Evolutionary conservation across 2,113 vertebrate species (phyloP).

Genomic region (Phylloscopus whistleri): DNA sequence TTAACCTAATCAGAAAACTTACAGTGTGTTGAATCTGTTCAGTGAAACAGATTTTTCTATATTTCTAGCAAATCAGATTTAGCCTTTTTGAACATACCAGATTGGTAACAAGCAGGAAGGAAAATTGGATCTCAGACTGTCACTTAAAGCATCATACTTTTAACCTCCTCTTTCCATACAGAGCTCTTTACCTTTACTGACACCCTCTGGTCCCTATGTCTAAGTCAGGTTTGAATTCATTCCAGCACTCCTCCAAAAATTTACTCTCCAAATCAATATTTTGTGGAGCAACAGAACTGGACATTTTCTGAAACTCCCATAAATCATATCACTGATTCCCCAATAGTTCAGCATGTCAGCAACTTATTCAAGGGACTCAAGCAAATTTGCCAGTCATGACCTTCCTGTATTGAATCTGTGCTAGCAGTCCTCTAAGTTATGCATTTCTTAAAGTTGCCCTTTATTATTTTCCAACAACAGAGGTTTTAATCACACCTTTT

Average conservation of each 20-base stretch:
- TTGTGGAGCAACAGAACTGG: conserved; percentile 5
- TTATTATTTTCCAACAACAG: neutral
- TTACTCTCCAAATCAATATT: conserved; percentile 33
- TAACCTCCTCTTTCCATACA: neutral
- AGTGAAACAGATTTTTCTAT: neutral
- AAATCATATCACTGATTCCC: conserved; percentile 29
- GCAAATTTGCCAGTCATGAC: conserved; percentile 26
- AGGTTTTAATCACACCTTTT: neutral
- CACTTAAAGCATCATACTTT: neutral
- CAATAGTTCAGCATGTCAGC: conserved; percentile 26
- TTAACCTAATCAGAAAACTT: neutral
- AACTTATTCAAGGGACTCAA: conserved; percentile 15
- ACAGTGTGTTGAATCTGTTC: neutral
- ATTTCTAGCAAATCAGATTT: neutral
- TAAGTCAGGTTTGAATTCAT: conserved; percentile 21
- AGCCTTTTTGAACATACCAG: neutral
- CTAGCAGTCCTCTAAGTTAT: neutral
- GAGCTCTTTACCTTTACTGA: conserved; percentile 69
- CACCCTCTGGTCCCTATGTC: conserved; percentile 58
- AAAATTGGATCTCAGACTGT: neutral
- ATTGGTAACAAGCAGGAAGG: neutral
- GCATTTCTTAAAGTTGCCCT: neutral
- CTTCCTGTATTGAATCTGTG: neutral
- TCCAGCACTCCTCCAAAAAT: conserved; percentile 23
- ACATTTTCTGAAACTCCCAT: conserved; percentile 36